phyloP scores from a whole-genome alignment of 2,113 vertebrate genomes.

The Pitta sordida region DNA sequence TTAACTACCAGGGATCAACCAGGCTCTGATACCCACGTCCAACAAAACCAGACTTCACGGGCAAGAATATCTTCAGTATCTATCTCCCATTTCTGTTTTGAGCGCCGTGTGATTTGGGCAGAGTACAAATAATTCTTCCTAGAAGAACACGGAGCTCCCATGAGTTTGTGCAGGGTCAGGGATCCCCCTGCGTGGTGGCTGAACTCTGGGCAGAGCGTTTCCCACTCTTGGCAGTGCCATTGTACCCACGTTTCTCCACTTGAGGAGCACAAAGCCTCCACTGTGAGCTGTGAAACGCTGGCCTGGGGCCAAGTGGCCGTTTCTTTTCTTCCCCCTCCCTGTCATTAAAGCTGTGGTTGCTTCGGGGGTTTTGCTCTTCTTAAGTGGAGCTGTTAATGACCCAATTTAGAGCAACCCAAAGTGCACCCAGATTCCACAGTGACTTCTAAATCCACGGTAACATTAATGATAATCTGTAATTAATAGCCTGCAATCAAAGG shows the following conservation, averaged over 20 bases:
- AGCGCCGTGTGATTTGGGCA: not conserved
- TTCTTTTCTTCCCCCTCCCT: constrained; percentile 26
- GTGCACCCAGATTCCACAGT: constrained; percentile 3
- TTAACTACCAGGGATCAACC: not conserved
- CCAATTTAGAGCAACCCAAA: constrained; percentile 38
- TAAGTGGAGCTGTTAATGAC: constrained; percentile 63
- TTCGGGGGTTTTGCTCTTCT: constrained; percentile 56
- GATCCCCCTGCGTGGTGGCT: not conserved
- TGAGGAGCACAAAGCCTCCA: not conserved
- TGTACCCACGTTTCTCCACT: not conserved
- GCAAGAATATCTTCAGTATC: not conserved
- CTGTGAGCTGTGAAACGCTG: constrained; percentile 29
- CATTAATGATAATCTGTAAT: constrained; percentile 54
- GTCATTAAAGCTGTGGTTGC: constrained; percentile 52
- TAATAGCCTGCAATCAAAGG: constrained; percentile 42
- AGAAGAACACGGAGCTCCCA: fast-evolving
- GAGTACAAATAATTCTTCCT: not conserved
- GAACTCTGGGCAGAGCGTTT: fast-evolving
- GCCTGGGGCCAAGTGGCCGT: not conserved
- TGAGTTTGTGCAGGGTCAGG: not conserved
- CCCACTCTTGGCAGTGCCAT: not conserved
- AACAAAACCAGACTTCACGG: not conserved
- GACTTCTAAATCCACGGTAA: constrained; percentile 3
- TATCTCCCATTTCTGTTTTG: not conserved
- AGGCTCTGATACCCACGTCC: fast-evolving